These are phyloP conservation scores for Petrolisthes manimaculis DNA, from an alignment of 2,888 invertebrate species.

Conservation along the genomic window DNA sequence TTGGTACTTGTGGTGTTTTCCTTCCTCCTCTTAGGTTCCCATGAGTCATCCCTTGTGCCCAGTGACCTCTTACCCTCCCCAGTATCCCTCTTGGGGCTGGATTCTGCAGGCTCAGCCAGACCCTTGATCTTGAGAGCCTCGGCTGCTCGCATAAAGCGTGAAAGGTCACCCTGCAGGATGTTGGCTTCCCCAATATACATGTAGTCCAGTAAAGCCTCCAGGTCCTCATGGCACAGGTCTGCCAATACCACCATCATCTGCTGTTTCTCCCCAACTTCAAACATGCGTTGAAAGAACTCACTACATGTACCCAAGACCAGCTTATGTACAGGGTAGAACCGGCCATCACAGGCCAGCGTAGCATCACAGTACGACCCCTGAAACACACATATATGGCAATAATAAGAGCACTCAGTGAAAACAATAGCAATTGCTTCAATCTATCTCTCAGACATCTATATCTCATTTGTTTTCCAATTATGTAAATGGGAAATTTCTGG, in stretches of 20 bases:
- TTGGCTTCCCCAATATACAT: constrained; percentile 95
- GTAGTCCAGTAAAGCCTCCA: constrained; percentile 93
- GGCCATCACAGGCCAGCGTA: constrained; percentile 48
- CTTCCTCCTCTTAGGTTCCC: constrained; percentile 35
- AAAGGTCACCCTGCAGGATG: constrained; percentile 91
- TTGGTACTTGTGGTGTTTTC: not conserved
- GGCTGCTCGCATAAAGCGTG: constrained; percentile 88
- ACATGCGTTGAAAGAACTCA: constrained; percentile 51
- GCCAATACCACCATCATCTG: constrained; percentile 87
- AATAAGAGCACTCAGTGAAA: not conserved
- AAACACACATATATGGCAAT: not conserved
- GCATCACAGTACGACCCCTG: constrained; percentile 54
- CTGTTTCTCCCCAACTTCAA: constrained; percentile 25
- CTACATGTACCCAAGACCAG: constrained; percentile 44
- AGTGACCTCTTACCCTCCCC: constrained; percentile 28
- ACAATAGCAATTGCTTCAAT: not conserved
- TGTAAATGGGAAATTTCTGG: no score
- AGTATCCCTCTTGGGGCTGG: constrained; percentile 2
- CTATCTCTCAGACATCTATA: not conserved
- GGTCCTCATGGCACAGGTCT: constrained; percentile 90
- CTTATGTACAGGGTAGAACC: constrained; percentile 50
- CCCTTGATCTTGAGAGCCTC: constrained; percentile 93
- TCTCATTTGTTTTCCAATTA: not conserved
- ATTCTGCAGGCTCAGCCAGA: constrained; percentile 77
- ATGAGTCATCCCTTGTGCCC: constrained; percentile 2